phyloP scores from a whole-genome alignment of 2,888 invertebrate species.

The Aromia moschata region DNA sequence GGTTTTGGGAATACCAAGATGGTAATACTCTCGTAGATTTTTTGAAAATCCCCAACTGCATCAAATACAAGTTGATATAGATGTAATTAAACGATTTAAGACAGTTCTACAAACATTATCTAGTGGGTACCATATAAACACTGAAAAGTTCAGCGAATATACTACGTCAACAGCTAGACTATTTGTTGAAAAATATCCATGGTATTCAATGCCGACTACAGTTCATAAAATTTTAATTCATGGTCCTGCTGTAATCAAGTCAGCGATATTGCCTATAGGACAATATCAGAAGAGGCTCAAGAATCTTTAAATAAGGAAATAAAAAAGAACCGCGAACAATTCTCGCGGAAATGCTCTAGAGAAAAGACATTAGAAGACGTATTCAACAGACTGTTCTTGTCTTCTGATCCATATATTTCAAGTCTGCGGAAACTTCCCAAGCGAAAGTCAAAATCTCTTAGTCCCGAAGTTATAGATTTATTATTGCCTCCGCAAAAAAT shows the following conservation, averaged over 20 bases:
- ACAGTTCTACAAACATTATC: not conserved
- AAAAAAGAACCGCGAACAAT: not conserved
- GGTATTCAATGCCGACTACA: not conserved
- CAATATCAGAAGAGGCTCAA: not conserved
- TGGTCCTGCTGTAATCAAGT: not conserved
- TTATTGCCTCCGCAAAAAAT: no score
- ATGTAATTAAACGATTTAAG: not conserved
- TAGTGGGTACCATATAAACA: not conserved
- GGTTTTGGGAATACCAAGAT: slow-evolving; percentile 39
- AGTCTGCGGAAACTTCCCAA: not conserved
- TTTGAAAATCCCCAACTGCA: not conserved
- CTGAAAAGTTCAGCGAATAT: not conserved
- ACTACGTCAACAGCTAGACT: not conserved
- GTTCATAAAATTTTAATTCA: not conserved
- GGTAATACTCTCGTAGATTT: slow-evolving; percentile 43
- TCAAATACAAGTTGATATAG: not conserved
- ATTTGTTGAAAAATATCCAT: not conserved
- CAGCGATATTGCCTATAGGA: not conserved
- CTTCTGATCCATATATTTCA: not conserved
- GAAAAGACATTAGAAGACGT: not conserved
- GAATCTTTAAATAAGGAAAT: not conserved
- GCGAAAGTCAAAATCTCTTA: not conserved
- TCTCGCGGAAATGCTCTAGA: not conserved
- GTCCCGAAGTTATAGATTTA: not conserved
- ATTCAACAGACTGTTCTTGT: not conserved